Evolutionary conservation across 2,113 vertebrate species (phyloP), one percentile per base, ranked within the genome.

Genomic region (Casuarius casuarius): DNA sequence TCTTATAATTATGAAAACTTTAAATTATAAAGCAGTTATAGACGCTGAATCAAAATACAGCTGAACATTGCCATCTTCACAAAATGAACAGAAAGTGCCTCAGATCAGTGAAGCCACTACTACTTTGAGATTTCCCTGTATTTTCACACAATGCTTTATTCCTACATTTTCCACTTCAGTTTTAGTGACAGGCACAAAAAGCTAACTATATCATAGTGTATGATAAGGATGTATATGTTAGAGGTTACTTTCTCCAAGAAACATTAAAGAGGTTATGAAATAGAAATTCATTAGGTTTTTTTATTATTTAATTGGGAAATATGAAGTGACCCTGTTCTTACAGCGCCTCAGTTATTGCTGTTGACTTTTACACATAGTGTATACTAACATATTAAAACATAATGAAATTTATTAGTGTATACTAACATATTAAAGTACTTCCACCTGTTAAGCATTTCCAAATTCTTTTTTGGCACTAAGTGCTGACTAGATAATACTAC

Each of bases 221-320:
- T 0, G 2, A 29, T 4, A 17, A 76, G 19, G 44, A 17, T 0
- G 1, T 9, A 0, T 2, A 26, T 15, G n/a, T 10, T 3, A 65
- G 16, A 46, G 35, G 33, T 6, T 5, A 9, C 29, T 63, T 9
- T n/a, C 51, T 21, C 9, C 38, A 38, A 6, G 21, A 52, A 38
- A 65, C 38, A 44, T 42, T 18, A 9, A 19, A 28, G 29, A 82
- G 49, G 9, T 62, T 40, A 72, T 22, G 15, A 54, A n/a, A 70
- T 26, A 26, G 25, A 13, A 5, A 26, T 26, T n/a, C 18, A 28
- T 35, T 58, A 51, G 8, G 8, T 72, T 83, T 14, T 70, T 87
- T 62, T 3, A 0, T 65, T 67, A 58, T 51, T 9, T 74, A n/a
- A 52, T 26, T 26, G 35, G 42, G 33, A 77, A 84, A 65, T 7